Conservation (phyloP, 2,113 vertebrate species). For the Antidorcas marsupialis region DNA sequence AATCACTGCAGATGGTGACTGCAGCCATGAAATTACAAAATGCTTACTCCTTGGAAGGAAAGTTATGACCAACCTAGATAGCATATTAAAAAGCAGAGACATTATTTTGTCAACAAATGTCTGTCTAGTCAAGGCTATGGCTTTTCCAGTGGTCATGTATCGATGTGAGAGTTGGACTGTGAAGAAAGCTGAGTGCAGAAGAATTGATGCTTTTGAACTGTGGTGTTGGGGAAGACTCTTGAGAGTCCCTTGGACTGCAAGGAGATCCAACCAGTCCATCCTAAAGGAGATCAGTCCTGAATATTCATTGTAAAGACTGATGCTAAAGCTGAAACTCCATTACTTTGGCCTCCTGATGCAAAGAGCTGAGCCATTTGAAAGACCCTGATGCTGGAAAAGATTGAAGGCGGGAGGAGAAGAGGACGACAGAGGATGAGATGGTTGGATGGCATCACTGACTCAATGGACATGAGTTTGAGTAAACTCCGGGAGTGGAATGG, state of each 20-base stretch:
- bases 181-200: background rate
- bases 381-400: background rate
- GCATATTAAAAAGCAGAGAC: background rate
- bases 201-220: background rate
- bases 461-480: background rate
- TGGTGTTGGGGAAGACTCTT: background rate
- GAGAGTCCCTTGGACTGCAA: background rate
- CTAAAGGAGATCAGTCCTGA: background rate
- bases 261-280: background rate
- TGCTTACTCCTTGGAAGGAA: background rate
- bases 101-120: background rate
- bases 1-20: background rate
- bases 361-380: background rate
- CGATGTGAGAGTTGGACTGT: background rate
- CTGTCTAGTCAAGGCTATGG: background rate
- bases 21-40: background rate
- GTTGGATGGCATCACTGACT: background rate
- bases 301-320: background rate
- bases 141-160: background rate
- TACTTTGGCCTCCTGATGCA: background rate
- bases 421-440: background rate
- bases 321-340: background rate
- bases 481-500: background rate
- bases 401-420: background rate
- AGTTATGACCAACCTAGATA: background rate